Base-by-base conservation (phyloP, 1,140 invertebrate genomes). In the Oreohelix idahoensis region DNA sequence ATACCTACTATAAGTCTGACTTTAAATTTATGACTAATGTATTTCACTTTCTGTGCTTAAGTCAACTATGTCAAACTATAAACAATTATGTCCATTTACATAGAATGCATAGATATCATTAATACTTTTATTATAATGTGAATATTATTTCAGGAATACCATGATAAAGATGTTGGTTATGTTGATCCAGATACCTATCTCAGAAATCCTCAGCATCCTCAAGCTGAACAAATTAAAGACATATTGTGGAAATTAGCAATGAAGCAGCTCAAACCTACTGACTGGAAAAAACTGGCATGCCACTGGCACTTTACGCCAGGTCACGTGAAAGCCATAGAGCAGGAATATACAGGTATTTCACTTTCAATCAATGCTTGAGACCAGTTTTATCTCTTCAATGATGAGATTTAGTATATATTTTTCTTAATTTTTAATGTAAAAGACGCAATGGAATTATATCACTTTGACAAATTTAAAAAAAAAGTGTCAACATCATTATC, bases 241-340 rank as follows among this genome's bases (percentile, higher is more conserved):
- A 90, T 95, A 70, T 88, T 96, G 20, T 95, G 94, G 94, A 94
- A 90, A 70, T 86, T 96, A 58, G 94, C 95, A n/a, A 95, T 95
- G 74, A 95, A 95, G 87, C 94, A 95, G 83, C 90, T 96, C 39
- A 93, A 93, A 45, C 93, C 93, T 0, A 93, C 93, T 0, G 95
- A 96, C 87, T 96, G 95, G 95, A 96, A 95, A 89, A 94, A 94
- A 84, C 92, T 96, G n/a, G 95, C 95, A 1, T 89, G 93, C 32
- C 94, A 95, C 84, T 96, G 95, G 95, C 94, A 94, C 42, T 96
- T 96, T 89, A 95, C 95, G 0, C 93, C 95, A 69, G 95, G 96
- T 66, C 95, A 96, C 88, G 95, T 96, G 53, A 93, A 93, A 86
- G 95, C 95, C 17, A 96, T 96, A 84, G 95, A 96, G 90, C 95